Evolutionary conservation across 2,113 vertebrate species (phyloP).

Genomic region (Hippopotamus amphibius): DNA sequence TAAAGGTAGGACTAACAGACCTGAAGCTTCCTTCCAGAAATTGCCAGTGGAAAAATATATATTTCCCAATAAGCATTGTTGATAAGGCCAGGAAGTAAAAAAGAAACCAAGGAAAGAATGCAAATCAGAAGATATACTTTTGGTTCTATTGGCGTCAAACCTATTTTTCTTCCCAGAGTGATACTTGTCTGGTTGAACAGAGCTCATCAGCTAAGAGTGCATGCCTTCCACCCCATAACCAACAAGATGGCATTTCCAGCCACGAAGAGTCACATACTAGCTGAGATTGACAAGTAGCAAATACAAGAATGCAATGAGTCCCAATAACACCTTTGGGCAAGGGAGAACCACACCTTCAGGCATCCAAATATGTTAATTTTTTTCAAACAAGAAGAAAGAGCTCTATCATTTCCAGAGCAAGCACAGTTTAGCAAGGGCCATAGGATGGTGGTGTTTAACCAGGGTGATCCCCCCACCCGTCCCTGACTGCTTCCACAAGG

Average conservation of each 20-base stretch:
- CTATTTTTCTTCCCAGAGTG: background rate
- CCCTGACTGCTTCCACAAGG: background rate
- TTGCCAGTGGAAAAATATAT: too few species aligned
- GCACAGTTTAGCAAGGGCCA: background rate
- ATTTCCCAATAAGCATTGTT: background rate
- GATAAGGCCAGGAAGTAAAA: background rate
- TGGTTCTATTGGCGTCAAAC: background rate
- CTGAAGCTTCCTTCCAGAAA: conserved; percentile 6
- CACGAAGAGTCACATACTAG: background rate
- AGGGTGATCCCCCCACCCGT: background rate
- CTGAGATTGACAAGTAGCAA: background rate
- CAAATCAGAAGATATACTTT: background rate
- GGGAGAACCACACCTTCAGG: background rate
- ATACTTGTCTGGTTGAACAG: background rate
- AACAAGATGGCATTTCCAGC: background rate
- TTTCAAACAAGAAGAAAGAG: background rate
- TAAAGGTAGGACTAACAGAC: background rate
- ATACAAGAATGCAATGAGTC: background rate
- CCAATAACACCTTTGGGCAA: background rate
- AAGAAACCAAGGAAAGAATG: background rate
- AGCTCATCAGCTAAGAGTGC: background rate
- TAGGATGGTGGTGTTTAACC: background rate
- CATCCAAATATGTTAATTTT: background rate
- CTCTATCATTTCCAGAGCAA: background rate
- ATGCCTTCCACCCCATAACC: background rate